These are phyloP conservation scores for Acanthopleura granulata DNA, from an alignment of 2,888 invertebrate genomes.

Conservation along the genomic window DNA sequence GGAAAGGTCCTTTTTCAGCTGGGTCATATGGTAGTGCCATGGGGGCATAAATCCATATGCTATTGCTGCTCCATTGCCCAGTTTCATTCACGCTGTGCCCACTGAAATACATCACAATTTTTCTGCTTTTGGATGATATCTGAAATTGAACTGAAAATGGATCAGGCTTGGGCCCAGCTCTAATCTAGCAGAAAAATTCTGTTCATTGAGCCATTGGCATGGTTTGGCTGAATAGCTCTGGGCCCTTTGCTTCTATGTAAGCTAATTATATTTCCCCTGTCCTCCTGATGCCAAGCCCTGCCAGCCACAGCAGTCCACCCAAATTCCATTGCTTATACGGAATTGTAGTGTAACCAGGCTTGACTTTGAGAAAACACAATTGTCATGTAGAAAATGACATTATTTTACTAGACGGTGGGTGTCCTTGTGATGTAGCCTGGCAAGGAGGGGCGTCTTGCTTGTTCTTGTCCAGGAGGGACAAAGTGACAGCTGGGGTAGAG, in stretches of 20 bases:
- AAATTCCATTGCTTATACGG: neutral
- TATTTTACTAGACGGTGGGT: neutral
- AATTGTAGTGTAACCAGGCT: neutral
- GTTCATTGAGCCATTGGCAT: conserved; percentile 5
- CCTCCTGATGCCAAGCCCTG: neutral
- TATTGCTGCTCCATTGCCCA: neutral
- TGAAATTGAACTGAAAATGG: conserved; percentile 9
- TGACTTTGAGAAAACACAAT: conserved; percentile 10
- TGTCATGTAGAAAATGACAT: conserved; percentile 12
- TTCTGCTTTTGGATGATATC: neutral
- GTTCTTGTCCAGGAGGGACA: neutral
- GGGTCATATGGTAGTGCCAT: too few species aligned
- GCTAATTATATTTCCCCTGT: conserved; percentile 12
- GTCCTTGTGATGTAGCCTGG: neutral
- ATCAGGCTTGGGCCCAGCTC: neutral
- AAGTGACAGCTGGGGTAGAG: conserved; percentile 2
- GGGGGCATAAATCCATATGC: neutral
- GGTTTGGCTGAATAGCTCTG: neutral
- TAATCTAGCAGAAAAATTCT: conserved; percentile 10
- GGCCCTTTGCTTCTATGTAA: neutral
- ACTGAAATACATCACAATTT: conserved; percentile 2
- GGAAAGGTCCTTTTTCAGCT: too few species aligned
- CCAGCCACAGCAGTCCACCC: neutral
- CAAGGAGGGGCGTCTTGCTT: neutral
- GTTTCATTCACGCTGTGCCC: neutral